These are phyloP conservation scores for Bos taurus DNA, from an alignment of 2,113 vertebrate species.

Conservation along the genomic window DNA sequence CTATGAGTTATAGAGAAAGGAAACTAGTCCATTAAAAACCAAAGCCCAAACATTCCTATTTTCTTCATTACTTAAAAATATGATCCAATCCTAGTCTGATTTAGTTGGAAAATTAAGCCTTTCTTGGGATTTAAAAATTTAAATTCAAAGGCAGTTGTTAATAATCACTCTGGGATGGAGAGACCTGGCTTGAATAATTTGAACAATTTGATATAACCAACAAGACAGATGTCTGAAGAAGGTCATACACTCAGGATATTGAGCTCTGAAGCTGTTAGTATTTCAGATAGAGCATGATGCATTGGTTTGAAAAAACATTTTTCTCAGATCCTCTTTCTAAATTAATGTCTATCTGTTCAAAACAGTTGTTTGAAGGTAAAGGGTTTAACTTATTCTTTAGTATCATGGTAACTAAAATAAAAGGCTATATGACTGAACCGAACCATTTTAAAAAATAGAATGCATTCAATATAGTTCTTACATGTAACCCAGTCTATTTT, in stretches of 20 bases:
- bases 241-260: not conserved
- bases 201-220: not conserved
- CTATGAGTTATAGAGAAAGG: not conserved
- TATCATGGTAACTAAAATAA: constrained; percentile 2
- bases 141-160: not conserved
- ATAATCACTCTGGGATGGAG: not conserved
- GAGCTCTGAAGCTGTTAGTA: not conserved
- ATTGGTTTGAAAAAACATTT: not conserved
- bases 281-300: not conserved
- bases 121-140: constrained; percentile 21
- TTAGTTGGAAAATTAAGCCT: not conserved
- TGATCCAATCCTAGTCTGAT: not conserved
- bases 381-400: not conserved
- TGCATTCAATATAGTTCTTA: not conserved
- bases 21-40: not conserved
- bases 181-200: constrained; percentile 20
- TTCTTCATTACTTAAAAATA: not conserved
- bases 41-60: not conserved
- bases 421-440: not conserved
- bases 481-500: not conserved
- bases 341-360: not conserved
- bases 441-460: not conserved
- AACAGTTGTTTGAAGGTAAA: not conserved
- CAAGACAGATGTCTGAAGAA: not conserved
- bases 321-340: constrained; percentile 14